Percentiles rank a stretch among this genome's conserved stretches.
Conservation (phyloP, 2,113 vertebrate species). For the Callipepla californica region DNA sequence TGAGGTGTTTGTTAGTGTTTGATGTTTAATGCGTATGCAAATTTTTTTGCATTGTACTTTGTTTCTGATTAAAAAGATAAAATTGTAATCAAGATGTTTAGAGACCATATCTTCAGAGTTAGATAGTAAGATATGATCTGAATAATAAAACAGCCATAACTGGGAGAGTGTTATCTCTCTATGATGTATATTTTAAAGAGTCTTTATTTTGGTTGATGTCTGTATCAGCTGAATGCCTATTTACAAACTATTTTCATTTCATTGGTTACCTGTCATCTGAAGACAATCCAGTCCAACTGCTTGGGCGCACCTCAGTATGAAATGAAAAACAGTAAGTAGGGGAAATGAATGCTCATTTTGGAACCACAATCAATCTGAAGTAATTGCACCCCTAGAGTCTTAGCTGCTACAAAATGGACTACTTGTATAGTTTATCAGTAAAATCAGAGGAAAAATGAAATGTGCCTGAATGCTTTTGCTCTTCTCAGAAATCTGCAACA, state of each 20-base stretch:
- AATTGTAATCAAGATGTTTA: not conserved
- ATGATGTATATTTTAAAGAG: not conserved
- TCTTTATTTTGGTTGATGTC: not conserved
- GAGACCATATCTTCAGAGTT: not conserved
- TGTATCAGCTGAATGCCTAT: not conserved
- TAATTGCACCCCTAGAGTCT: not conserved
- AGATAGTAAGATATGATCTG: not conserved
- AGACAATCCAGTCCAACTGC: not conserved
- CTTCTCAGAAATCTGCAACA: not conserved
- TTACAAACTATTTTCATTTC: not conserved
- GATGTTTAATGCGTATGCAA: not conserved
- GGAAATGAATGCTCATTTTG: not conserved
- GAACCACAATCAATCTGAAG: not conserved
- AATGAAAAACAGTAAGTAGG: not conserved
- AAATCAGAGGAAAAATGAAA: not conserved
- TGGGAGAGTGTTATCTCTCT: not conserved
- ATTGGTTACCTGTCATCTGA: not conserved
- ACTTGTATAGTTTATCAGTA: not conserved
- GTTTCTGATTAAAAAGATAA: not conserved
- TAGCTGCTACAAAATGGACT: not conserved
- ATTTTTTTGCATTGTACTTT: not conserved
- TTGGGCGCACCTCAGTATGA: not conserved
- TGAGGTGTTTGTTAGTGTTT: not conserved
- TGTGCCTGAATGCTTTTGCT: not conserved
- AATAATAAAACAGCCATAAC: not conserved